Conservation (phyloP, 2,113 vertebrate species). For the Vidua macroura region DNA sequence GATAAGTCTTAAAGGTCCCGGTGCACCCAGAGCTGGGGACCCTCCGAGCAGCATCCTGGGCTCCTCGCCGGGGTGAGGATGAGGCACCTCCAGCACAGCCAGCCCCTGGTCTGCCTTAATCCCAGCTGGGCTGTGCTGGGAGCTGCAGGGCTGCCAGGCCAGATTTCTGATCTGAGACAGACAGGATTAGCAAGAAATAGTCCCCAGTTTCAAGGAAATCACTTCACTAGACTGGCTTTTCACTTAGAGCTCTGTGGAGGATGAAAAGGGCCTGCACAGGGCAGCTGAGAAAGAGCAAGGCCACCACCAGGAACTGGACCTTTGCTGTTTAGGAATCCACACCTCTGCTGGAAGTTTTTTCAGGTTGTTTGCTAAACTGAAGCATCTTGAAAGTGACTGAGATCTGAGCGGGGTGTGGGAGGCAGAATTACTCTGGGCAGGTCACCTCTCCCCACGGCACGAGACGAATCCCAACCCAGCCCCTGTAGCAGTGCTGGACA, state of each 20-base stretch:
- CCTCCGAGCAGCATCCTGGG: not conserved
- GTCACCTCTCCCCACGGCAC: not conserved
- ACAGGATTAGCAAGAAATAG: not conserved
- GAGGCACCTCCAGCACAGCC: not conserved
- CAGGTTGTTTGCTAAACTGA: not conserved
- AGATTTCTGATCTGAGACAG: not conserved
- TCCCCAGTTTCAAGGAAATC: not conserved
- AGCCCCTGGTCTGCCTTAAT: not conserved
- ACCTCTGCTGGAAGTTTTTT: not conserved
- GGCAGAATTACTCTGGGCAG: not conserved
- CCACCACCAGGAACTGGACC: not conserved
- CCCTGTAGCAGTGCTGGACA: not conserved
- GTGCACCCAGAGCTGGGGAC: not conserved
- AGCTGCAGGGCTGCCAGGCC: not conserved
- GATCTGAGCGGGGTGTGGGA: rapidly evolving
- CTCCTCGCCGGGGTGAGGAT: rapidly evolving
- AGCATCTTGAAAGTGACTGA: not conserved
- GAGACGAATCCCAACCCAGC: rapidly evolving
- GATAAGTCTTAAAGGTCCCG: slow-evolving; percentile 24
- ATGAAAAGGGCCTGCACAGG: not conserved
- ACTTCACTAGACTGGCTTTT: not conserved
- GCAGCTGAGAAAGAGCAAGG: not conserved
- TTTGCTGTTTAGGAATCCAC: not conserved
- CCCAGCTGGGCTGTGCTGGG: not conserved
- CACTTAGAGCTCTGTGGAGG: not conserved